Evolutionary conservation across 1,140 invertebrate genomes (phyloP).

Genomic region (Capitella teleta): DNA sequence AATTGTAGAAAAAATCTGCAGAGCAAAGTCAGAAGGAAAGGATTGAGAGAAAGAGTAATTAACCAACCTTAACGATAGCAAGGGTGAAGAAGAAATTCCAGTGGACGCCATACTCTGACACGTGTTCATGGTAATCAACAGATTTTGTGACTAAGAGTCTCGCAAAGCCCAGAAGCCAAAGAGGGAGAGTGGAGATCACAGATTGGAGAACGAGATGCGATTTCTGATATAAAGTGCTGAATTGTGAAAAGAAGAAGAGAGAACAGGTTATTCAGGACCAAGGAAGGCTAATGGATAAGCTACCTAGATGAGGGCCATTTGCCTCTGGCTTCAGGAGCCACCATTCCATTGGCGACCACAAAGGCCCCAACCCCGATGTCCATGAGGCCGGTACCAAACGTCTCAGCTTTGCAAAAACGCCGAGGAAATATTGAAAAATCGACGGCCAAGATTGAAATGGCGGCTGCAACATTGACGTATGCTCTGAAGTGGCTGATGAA

Average conservation of each 20-base stretch:
- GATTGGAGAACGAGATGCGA: not conserved
- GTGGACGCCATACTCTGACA: conserved; percentile 85
- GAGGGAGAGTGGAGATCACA: conserved; percentile 16
- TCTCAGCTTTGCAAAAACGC: conserved; percentile 63
- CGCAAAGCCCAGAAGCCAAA: conserved; percentile 54
- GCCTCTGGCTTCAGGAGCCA: conserved; percentile 50
- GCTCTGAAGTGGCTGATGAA: conserved; percentile 54
- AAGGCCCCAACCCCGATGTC: conserved; percentile 86
- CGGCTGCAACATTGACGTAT: conserved; percentile 58
- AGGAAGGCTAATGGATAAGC: too few relatives aligned
- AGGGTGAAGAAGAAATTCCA: conserved; percentile 97
- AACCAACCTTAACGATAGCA: conserved; percentile 59
- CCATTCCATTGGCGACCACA: conserved; percentile 72
- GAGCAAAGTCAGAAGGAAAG: not conserved
- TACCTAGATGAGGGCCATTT: too few relatives aligned
- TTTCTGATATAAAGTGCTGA: conserved; percentile 1
- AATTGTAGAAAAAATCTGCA: not conserved
- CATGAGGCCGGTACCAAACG: conserved; percentile 82
- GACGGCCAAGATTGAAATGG: conserved; percentile 77
- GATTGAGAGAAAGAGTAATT: not conserved
- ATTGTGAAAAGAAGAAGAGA: too few relatives aligned
- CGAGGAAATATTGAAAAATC: conserved; percentile 81
- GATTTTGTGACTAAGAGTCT: conserved; percentile 47
- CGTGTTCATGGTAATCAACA: conserved; percentile 68
- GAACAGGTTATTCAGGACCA: too few relatives aligned